Conservation (phyloP, 2,888 invertebrate genomes). For the Trachelus iudaicus region DNA sequence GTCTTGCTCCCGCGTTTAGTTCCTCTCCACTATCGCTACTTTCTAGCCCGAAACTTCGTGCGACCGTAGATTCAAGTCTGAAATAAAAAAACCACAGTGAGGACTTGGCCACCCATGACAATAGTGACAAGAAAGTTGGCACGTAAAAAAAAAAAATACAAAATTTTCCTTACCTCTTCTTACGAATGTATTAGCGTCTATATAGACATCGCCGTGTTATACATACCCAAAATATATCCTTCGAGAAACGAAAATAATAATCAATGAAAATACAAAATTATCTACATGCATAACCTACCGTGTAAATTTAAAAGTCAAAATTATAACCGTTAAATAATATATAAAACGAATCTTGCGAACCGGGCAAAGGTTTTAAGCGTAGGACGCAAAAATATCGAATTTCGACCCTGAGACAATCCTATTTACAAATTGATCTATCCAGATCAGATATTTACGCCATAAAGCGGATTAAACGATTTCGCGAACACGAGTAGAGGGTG, state of each 20-base stretch:
- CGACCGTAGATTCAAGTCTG: background rate
- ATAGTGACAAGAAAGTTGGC: background rate
- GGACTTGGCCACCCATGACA: background rate
- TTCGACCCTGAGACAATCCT: background rate
- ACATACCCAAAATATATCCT: background rate
- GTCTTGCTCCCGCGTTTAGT: background rate
- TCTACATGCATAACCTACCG: no score
- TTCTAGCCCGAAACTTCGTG: background rate
- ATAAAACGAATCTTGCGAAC: background rate
- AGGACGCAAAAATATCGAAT: background rate
- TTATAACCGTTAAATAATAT: no score
- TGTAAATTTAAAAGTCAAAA: no score
- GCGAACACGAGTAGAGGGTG: background rate
- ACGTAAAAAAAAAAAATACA: background rate
- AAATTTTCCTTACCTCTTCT: background rate
- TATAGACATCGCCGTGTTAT: background rate
- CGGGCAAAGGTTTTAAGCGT: background rate
- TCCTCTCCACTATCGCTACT: background rate
- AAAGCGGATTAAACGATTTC: background rate
- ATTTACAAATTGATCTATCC: background rate
- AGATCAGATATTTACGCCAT: background rate
- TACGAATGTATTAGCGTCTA: background rate
- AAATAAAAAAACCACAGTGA: background rate
- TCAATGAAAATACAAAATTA: no score
- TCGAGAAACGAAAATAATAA: background rate